Evolutionary conservation across 1,140 invertebrate species (phyloP).

Genomic region (Drosophila micromelanica): DNA sequence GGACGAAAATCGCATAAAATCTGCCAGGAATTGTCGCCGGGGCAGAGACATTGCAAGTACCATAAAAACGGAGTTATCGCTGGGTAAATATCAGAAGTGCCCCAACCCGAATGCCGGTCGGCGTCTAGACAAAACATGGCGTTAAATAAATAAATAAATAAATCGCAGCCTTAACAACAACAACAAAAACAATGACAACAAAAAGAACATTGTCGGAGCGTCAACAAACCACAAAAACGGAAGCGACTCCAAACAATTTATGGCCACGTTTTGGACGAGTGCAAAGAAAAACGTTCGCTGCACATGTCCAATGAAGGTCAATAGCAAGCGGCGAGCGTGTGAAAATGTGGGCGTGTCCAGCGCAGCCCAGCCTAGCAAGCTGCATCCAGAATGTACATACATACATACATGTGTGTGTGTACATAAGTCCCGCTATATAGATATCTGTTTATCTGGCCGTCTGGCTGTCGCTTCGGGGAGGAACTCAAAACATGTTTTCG

Average conservation of each 20-base stretch:
- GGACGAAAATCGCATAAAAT: slow-evolving; percentile 74
- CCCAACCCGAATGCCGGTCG: slow-evolving; percentile 44
- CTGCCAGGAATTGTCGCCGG: slow-evolving; percentile 33
- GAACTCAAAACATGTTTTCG: slow-evolving; percentile 81
- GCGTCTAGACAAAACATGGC: slow-evolving; percentile 80
- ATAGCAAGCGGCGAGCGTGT: slow-evolving; percentile 56
- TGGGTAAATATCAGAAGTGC: slow-evolving; percentile 62
- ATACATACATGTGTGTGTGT: too few relatives aligned
- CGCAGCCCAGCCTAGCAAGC: slow-evolving; percentile 46
- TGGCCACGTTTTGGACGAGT: slow-evolving; percentile 49
- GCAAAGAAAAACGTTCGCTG: slow-evolving; percentile 47
- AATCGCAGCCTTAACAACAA: slow-evolving; percentile 45
- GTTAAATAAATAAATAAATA: slow-evolving; percentile 83
- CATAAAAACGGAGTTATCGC: slow-evolving; percentile 78
- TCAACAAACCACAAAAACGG: slow-evolving; percentile 68
- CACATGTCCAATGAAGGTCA: slow-evolving; percentile 63
- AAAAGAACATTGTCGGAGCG: slow-evolving; percentile 36
- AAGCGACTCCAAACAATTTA: slow-evolving; percentile 63
- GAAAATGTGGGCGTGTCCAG: slow-evolving; percentile 48
- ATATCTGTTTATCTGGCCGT: slow-evolving; percentile 49
- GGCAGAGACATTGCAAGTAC: slow-evolving; percentile 52
- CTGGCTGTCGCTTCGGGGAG: slow-evolving; percentile 32
- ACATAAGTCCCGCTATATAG: slow-evolving; percentile 5
- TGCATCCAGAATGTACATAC: slow-evolving; percentile 18
- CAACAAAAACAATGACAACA: slow-evolving; percentile 1